Conservation (phyloP, 2,797 vertebrate species). For the Malurus splendens region DNA sequence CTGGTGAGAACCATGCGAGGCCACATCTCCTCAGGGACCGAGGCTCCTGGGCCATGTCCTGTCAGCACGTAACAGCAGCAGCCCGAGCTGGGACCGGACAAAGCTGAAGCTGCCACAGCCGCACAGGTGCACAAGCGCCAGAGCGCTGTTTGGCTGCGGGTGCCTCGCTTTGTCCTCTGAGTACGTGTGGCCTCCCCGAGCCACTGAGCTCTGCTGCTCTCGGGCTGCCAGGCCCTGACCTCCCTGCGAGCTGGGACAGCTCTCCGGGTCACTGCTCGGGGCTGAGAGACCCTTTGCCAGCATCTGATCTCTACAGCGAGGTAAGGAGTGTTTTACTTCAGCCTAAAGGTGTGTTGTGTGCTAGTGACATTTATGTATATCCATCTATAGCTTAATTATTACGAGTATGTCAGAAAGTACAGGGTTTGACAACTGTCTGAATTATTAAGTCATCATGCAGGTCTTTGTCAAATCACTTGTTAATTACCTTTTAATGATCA, state of each 20-base stretch:
- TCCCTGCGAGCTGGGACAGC: neutral
- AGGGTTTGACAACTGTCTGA: neutral
- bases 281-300: neutral
- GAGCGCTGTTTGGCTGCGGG: no score
- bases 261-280: accelerated
- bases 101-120: neutral
- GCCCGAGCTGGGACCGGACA: neutral
- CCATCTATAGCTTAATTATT: neutral
- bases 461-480: neutral
- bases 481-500: accelerated
- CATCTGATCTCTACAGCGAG: neutral
- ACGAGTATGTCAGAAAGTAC: neutral
- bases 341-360: neutral
- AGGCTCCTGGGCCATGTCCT: neutral
- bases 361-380: accelerated
- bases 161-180: accelerated
- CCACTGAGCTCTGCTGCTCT: no score
- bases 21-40: accelerated
- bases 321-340: neutral
- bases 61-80: neutral
- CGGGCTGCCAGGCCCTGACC: neutral
- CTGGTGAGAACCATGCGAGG: accelerated
- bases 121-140: neutral
- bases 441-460: neutral
- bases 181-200: neutral